A percentile compares a stretch with the other conserved stretches of the same genome.
phyloP scores from a whole-genome alignment of 2,797 vertebrate genomes.

The Crenuchus spilurus region DNA sequence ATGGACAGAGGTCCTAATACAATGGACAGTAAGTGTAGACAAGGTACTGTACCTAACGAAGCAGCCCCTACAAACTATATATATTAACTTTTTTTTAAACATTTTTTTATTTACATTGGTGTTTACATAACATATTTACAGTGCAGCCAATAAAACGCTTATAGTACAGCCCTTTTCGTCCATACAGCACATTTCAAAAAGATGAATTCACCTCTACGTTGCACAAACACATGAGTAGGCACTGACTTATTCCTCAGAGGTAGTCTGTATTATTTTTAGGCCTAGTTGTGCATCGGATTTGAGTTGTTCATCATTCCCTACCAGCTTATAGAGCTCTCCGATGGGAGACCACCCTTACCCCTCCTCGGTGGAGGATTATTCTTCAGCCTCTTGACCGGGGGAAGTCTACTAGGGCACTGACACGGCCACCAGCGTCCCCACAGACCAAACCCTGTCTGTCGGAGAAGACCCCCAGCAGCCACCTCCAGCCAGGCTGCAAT shows the following conservation, averaged over 20 bases:
- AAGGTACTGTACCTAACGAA: too few species aligned
- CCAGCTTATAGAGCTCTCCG: constrained; percentile 25
- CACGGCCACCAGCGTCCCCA: constrained; percentile 47
- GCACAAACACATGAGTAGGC: too few species aligned
- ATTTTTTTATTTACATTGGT: too few species aligned
- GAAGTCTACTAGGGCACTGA: constrained; percentile 41
- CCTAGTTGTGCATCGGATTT: not conserved
- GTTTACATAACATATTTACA: too few species aligned
- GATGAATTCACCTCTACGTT: too few species aligned
- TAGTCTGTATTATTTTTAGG: not conserved
- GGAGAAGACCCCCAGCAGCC: constrained; percentile 48
- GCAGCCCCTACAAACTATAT: too few species aligned
- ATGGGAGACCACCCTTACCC: constrained; percentile 35
- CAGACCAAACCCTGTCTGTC: constrained; percentile 58
- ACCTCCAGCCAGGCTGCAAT: constrained; percentile 60
- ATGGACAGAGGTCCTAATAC: too few species aligned
- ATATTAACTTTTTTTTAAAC: too few species aligned
- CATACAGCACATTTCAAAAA: too few species aligned
- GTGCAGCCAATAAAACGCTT: too few species aligned
- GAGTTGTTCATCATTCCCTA: not conserved
- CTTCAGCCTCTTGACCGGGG: constrained; percentile 32
- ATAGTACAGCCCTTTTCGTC: too few species aligned
- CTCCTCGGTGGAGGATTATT: constrained; percentile 37
- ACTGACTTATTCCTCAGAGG: not conserved
- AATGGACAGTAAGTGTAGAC: too few species aligned